Evolutionary conservation across 2,888 invertebrate species (phyloP).

Genomic region (Archaeoteleia sp.): DNA sequence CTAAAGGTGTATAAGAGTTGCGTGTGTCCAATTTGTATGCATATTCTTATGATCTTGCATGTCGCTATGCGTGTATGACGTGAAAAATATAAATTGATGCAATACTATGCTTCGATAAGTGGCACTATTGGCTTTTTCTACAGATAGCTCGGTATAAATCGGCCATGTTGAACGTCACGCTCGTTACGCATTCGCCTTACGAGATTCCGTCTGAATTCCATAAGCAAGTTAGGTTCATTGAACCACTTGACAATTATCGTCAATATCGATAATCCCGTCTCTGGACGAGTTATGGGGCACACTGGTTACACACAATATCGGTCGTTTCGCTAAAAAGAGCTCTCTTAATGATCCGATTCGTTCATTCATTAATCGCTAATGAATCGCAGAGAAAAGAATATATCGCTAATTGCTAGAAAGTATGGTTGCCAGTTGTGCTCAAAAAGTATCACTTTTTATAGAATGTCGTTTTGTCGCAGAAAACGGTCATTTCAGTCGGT

Average conservation of each 20-base stretch:
- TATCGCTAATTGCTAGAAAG: slow-evolving; percentile 44
- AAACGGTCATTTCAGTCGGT: no score
- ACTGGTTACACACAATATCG: slow-evolving; percentile 8
- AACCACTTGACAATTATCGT: slow-evolving; percentile 26
- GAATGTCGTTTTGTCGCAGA: slow-evolving; percentile 26
- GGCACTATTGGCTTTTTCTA: slow-evolving; percentile 24
- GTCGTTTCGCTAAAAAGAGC: slow-evolving; percentile 16
- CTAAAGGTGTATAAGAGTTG: no score
- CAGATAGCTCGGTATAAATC: background rate
- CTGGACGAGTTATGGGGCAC: slow-evolving; percentile 5
- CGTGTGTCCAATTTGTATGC: background rate
- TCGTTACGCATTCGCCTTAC: slow-evolving; percentile 35
- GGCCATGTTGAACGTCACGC: slow-evolving; percentile 16
- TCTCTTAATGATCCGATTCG: slow-evolving; percentile 33
- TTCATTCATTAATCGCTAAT: slow-evolving; percentile 40
- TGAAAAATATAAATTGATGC: slow-evolving; percentile 25
- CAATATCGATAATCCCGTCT: slow-evolving; percentile 29
- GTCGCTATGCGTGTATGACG: no score
- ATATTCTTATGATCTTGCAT: slow-evolving; percentile 16
- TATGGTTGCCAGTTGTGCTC: slow-evolving; percentile 21
- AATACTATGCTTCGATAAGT: slow-evolving; percentile 39
- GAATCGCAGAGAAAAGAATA: slow-evolving; percentile 37
- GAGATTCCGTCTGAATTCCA: slow-evolving; percentile 39
- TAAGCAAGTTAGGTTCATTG: slow-evolving; percentile 6
- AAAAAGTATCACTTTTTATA: slow-evolving; percentile 38